Evolutionary conservation across 1,140 invertebrate species (phyloP), one percentile per base, ranked within the genome.

Genomic region (Drosophila bipectinata): DNA sequence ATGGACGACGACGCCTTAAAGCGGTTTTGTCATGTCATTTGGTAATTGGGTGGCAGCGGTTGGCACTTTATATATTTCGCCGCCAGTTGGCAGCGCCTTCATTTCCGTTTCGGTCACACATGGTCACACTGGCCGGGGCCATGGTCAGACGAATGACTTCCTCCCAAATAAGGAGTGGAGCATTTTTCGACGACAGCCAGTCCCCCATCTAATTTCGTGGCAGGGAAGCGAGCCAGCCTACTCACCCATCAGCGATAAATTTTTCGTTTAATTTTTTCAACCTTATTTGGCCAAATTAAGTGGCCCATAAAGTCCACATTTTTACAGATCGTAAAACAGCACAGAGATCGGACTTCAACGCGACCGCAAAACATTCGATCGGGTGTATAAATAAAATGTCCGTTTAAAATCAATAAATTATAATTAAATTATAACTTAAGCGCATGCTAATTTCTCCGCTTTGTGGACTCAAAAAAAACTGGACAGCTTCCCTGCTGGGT

Each of bases 1-100:
- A 62, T 44, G 32, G 57, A 61, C 59, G 51, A 53, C 53, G 83
- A 84, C 79, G 89, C 89, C 89, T 91, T 83, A 72, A 66, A 91
- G 89, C 89, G 89, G 89, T 91, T 91, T 91, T 91, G 85, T 91
- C 89, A 91, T 91, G 82, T 91, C 89, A 85, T 91, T 91, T 90
- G 81, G 82, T 87, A 91, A 91, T 91, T 91, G 89, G 81, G 89
- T 91, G 89, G 89, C 90, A 91, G 89, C 83, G 89, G 89, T 91
- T 91, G 89, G 81, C 89, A 91, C 89, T 91, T 91, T 89, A 89
- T 89, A 89, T 84, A 80, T 85, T 87, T 61, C 69, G 62, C 62
- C 63, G 78, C 49, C 78, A 71, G 77, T 75, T 85, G 81, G 82
- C 81, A 76, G 57, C 61, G 30, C 59, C 77, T 39, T 53, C 49